These are phyloP conservation scores for Pogonocherus hispidulus DNA, from an alignment of 2,888 invertebrate species.

Conservation along the genomic window DNA sequence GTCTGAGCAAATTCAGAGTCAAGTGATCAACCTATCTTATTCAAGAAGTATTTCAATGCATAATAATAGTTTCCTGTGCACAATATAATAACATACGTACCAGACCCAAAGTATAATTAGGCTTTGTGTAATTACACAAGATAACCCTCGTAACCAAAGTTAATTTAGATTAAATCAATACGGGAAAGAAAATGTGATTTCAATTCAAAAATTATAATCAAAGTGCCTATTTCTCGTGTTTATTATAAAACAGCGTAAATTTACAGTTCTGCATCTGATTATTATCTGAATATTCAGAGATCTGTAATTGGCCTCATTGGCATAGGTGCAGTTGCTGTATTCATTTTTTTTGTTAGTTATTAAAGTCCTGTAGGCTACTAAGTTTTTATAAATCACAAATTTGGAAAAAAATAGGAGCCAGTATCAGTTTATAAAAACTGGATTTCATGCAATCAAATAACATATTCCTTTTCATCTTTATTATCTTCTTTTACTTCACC, in stretches of 20 bases:
- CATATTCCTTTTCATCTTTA: no score
- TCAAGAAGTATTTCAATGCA: not conserved
- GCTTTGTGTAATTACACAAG: not conserved
- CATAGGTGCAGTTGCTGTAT: no score
- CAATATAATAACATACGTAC: not conserved
- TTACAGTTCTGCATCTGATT: no score
- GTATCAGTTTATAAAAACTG: no score
- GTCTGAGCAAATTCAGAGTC: not conserved
- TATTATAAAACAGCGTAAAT: not conserved
- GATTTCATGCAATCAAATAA: no score
- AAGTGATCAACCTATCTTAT: not conserved
- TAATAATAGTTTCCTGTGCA: slow-evolving; percentile 1
- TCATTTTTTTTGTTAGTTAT: no score
- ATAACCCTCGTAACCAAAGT: not conserved
- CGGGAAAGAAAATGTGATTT: not conserved
- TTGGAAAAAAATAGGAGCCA: no score
- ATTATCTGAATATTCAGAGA: no score
- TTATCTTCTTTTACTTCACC: no score
- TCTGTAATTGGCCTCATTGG: no score
- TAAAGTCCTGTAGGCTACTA: no score
- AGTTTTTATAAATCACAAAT: no score
- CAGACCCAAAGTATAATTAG: not conserved
- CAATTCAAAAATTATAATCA: not conserved
- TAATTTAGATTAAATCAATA: slow-evolving; percentile 9
- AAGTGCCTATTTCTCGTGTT: not conserved